Conservation (phyloP, 2,888 invertebrate genomes). For the Drosophila hamatofila region DNA sequence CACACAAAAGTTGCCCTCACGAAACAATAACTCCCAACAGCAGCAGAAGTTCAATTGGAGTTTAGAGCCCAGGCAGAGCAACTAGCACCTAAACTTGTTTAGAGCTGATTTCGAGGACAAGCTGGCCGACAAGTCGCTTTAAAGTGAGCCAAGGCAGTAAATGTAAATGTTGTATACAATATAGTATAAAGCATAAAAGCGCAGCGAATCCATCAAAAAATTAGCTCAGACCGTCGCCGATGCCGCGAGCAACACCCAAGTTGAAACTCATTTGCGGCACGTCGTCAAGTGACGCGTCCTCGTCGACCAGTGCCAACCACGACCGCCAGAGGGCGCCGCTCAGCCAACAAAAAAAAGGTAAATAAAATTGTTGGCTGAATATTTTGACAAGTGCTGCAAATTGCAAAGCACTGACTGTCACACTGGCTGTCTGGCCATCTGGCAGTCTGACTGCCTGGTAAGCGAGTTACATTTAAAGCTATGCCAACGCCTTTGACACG, state of each 20-base stretch:
- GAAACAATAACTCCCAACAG: constrained; percentile 43
- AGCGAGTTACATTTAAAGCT: constrained; percentile 69
- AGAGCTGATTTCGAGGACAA: constrained; percentile 1
- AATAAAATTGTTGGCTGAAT: constrained; percentile 21
- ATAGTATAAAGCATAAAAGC: constrained; percentile 24
- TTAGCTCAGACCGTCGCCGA: constrained; percentile 48
- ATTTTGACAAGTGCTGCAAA: constrained; percentile 49
- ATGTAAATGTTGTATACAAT: constrained; percentile 1
- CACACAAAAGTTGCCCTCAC: constrained; percentile 58
- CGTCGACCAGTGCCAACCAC: constrained; percentile 10
- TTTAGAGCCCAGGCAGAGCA: constrained; percentile 4
- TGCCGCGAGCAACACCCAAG: constrained; percentile 51
- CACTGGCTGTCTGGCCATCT: not conserved
- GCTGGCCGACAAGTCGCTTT: constrained; percentile 9
- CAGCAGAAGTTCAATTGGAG: constrained; percentile 36
- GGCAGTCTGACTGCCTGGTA: not conserved
- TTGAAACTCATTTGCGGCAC: constrained; percentile 61
- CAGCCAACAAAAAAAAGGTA: constrained; percentile 18
- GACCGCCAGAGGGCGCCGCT: constrained; percentile 44
- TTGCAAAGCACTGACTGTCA: constrained; percentile 37
- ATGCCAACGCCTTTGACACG: constrained; percentile 72
- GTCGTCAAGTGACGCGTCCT: constrained; percentile 32
- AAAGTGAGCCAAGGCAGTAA: not conserved
- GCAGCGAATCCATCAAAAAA: constrained; percentile 66
- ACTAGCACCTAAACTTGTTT: constrained; percentile 12